Evolutionary conservation across 2,113 vertebrate species (phyloP).

Genomic region (Balaeniceps rex): DNA sequence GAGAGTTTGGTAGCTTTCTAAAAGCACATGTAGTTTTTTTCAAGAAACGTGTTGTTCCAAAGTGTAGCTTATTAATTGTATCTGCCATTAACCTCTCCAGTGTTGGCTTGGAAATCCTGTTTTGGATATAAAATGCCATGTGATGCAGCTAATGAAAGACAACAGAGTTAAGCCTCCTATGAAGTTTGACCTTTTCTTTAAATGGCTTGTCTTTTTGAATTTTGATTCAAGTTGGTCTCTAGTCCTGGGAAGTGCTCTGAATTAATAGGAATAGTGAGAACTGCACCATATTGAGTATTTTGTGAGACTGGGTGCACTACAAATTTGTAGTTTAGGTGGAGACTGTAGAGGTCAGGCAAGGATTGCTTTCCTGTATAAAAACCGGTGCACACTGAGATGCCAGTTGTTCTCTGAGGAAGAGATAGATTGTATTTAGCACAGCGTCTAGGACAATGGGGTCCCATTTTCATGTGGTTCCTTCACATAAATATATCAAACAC

Average conservation of each 20-base stretch:
- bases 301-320: neutral
- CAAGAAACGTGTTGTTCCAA: neutral
- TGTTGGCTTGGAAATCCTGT: neutral
- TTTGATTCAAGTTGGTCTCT: neutral
- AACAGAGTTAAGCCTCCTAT: neutral
- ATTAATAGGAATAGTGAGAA: neutral
- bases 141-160: neutral
- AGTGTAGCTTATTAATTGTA: neutral
- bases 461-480: neutral
- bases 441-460: neutral
- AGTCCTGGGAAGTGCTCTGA: neutral
- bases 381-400: neutral
- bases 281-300: neutral
- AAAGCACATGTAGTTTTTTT: neutral
- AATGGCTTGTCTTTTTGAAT: neutral
- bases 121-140: neutral
- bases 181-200: neutral
- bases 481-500: neutral
- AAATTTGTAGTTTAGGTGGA: neutral
- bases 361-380: neutral
- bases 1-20: neutral
- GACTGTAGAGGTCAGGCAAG: neutral
- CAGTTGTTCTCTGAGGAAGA: neutral
- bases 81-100: neutral
- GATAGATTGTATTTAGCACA: neutral